Base-by-base conservation (phyloP, 92 coral and sea anemone species). In the Montipora capitata region DNA sequence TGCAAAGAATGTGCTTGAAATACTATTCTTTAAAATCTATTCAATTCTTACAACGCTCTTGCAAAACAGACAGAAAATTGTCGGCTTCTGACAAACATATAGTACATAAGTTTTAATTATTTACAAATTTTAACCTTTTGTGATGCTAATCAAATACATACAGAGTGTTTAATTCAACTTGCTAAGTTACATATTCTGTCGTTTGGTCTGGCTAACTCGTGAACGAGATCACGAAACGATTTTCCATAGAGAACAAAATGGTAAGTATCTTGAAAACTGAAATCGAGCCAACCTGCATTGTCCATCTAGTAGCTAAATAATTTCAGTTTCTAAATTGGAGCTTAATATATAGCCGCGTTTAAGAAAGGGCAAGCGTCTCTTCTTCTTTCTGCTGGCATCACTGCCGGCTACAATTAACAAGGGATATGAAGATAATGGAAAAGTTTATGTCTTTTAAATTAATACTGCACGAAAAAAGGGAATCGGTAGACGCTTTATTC, bases 81-180 rank as follows among this genome's bases (percentile, higher is more conserved):
- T 14, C n/a, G 35, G 68, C 7, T 54, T 57, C 38, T 62, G 68
- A 62, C 8, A 18, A 62, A 62, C 68, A 74, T 9, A 10, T 38
- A 5, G 62, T 20, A 40, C 15, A 10, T 12, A 14, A n/a, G 15
- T 7, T 63, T 41, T 38, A 49, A 10, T 48, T 68, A 52, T 81
- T 13, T 81, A 68, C 48, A 67, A 35, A 68, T 5, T 27, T 44
- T 35, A 17, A 4, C 72, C 45, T 7, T 52, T 81, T 54, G 85
- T 81, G 85, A 69, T 66, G 41, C 4, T 65, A 43, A 49, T 51
- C 4, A 68, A 52, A n/a, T 6, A 12, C n/a, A 15, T 40, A 27
- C 13, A 40, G 10, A 27, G 62, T 35, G 7, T 69, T 40, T 8
- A 67, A 68, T 68, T 81, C 68, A 72, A 78, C 61, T 78, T 63